Percentiles rank a stretch among this genome's conserved stretches.
These are phyloP conservation scores for Coregonus suidteri DNA, from an alignment of 2,797 vertebrate genomes.

Conservation along the genomic window DNA sequence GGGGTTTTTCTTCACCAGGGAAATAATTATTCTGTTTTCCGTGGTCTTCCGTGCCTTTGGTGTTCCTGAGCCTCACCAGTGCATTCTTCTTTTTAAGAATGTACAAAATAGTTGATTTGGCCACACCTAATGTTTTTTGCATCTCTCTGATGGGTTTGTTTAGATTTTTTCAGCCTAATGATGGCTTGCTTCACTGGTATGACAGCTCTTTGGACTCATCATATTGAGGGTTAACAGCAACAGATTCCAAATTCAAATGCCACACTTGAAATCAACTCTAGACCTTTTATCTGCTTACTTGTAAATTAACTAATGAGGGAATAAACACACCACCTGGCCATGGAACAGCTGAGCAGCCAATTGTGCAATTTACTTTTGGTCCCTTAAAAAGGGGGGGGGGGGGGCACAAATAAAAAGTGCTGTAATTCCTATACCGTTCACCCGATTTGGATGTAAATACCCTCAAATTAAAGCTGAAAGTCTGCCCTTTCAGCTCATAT, in stretches of 20 bases:
- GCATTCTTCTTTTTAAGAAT: conserved; percentile 28
- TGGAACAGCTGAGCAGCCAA: too few relatives aligned
- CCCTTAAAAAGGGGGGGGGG: too few relatives aligned
- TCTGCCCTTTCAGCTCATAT: conserved; percentile 14
- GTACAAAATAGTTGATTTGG: conserved; percentile 37
- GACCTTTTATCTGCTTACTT: too few relatives aligned
- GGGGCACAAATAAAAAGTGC: conserved; percentile 7
- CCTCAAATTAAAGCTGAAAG: conserved; percentile 42
- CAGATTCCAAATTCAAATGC: too few relatives aligned
- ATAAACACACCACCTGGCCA: too few relatives aligned
- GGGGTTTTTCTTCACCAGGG: too few relatives aligned
- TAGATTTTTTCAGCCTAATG: conserved; percentile 34
- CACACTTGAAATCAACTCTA: too few relatives aligned
- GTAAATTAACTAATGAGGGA: too few relatives aligned
- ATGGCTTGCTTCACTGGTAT: conserved; percentile 40
- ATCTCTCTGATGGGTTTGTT: background rate
- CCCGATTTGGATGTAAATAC: conserved; percentile 41
- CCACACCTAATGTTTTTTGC: conserved; percentile 14
- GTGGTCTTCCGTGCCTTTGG: too few relatives aligned
- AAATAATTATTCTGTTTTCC: too few relatives aligned
- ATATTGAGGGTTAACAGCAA: conserved; percentile 13
- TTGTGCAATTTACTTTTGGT: too few relatives aligned
- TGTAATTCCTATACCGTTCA: conserved; percentile 41
- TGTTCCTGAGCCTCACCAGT: too few relatives aligned
- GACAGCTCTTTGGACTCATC: conserved; percentile 32